Conservation (phyloP, 2,797 vertebrate genomes). For the Oreochromis mossambicus region DNA sequence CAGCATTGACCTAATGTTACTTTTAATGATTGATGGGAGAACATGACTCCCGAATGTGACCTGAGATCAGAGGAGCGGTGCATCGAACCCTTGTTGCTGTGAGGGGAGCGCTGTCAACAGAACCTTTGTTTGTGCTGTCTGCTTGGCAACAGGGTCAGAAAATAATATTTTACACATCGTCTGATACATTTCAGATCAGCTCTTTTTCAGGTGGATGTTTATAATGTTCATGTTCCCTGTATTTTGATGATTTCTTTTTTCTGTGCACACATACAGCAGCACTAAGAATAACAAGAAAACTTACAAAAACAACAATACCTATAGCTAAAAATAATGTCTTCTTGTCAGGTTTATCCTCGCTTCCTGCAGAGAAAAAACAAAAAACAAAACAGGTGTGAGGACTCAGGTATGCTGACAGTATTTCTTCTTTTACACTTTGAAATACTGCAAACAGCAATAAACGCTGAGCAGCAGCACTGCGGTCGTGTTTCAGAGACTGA, state of each 20-base stretch:
- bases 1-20: neutral
- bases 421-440: neutral
- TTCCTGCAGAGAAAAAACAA: neutral
- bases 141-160: neutral
- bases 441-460: neutral
- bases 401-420: neutral
- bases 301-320: neutral
- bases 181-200: neutral
- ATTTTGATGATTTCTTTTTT: neutral
- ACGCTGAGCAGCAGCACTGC: neutral
- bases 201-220: accelerated
- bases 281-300: accelerated
- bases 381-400: neutral
- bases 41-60: neutral
- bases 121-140: accelerated
- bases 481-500: neutral
- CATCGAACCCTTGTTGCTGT: neutral
- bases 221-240: neutral
- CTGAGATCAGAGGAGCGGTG: neutral
- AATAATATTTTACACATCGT: accelerated
- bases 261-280: neutral
- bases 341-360: too few relatives aligned
- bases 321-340: neutral
- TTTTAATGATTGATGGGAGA: neutral
- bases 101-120: accelerated